A percentile compares a stretch with the other conserved stretches of the same genome.
Conservation (phyloP, 2,888 invertebrate species). For the Philonicus albiceps region DNA sequence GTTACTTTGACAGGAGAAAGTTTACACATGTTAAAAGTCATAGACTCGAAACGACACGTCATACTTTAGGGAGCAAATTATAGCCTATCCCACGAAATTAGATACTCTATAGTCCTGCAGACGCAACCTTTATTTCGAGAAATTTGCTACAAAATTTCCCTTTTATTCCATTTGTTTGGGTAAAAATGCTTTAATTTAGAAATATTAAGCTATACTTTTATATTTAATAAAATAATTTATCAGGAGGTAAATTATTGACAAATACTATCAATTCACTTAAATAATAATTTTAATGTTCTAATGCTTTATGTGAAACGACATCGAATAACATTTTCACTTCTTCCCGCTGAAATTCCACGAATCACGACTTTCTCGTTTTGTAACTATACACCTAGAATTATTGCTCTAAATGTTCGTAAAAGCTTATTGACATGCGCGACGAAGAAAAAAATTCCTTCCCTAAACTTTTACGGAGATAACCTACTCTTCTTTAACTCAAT, state of each 20-base stretch:
- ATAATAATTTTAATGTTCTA: neutral
- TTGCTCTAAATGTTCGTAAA: neutral
- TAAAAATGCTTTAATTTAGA: neutral
- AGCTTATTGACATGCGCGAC: too few relatives aligned
- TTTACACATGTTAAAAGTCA: constrained; percentile 1
- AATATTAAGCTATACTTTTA: neutral
- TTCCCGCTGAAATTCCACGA: neutral
- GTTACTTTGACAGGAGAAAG: constrained; percentile 21
- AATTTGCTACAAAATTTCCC: too few relatives aligned
- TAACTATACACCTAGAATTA: neutral
- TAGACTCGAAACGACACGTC: neutral
- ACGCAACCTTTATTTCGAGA: too few relatives aligned
- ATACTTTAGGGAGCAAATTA: neutral
- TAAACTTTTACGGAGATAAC: neutral
- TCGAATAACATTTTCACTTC: neutral
- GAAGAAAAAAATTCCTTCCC: neutral
- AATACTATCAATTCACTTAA: neutral
- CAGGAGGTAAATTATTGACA: neutral
- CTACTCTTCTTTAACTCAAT: neutral
- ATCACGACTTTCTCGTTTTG: neutral
- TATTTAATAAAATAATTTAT: neutral
- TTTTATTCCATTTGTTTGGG: neutral
- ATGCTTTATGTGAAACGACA: neutral
- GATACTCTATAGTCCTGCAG: neutral
- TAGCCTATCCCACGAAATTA: neutral